Evolutionary conservation across 2,888 invertebrate genomes (phyloP), one percentile per base, ranked within the genome.

Genomic region (Synergus gifuensis): DNA sequence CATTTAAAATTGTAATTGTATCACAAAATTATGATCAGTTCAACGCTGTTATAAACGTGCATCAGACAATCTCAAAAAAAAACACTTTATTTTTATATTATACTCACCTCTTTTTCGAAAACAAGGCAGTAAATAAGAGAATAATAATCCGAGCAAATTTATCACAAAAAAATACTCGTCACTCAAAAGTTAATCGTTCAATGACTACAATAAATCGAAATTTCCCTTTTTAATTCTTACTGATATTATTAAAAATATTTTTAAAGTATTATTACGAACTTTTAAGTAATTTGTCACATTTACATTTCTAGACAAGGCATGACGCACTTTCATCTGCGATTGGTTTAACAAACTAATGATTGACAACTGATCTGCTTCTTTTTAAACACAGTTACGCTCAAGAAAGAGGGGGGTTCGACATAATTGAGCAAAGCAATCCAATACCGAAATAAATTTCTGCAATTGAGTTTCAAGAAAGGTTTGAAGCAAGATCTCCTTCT

Each of bases 331-430:
- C 49, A 69, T 69, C 28, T 16, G 4, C 49, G 69, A 69, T 69
- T 49, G 69, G 28, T 28, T 69, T n/a, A 18, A 14, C 46, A 69
- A 69, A 69, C 69, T 69, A 69, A 49, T 69, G 46, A 69, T 28
- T 49, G 46, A 1, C 49, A 69, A 46, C 49, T 49, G 46, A 49
- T 46, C 69, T 66, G 66, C 42, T 69, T 69, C 69, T 69, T 49
- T 69, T 69, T 69, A 49, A 69, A 49, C 46, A 16, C 22, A 49
- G 22, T n/a, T 67, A 22, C 16, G 14, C 18, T 42, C 11, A 69
- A 69, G 42, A 7, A 69, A 69, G 49, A 49, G 69, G 69, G 36
- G 9, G 28, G 28, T 14, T 28, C 49, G 16, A 12, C 49, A 69
- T 2, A 14, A 46, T 22, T 49, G 16, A 18, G 22, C 49, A 8